Percentiles rank a stretch among this genome's conserved stretches.
phyloP scores from a whole-genome alignment of 2,797 vertebrate genomes.

The Masticophis lateralis region DNA sequence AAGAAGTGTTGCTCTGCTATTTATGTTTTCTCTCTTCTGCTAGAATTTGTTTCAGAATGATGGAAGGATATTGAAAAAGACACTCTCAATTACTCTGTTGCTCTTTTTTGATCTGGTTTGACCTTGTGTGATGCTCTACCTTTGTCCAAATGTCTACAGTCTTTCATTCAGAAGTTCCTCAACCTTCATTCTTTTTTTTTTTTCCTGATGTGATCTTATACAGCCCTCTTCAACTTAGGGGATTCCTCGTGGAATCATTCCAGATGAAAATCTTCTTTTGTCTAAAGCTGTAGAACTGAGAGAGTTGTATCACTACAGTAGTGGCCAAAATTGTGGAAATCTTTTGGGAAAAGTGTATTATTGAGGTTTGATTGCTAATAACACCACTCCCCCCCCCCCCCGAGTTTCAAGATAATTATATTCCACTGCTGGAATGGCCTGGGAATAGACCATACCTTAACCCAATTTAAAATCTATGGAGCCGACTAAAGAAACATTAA shows the following conservation, averaged over 20 bases:
- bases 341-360: too few species aligned
- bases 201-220: not conserved
- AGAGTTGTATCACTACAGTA: not conserved
- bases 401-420: too few species aligned
- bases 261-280: not conserved
- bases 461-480: too few species aligned
- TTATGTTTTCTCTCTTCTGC: not conserved
- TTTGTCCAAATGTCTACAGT: not conserved
- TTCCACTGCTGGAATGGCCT: too few species aligned
- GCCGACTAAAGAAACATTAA: too few species aligned
- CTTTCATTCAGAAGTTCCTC: not conserved
- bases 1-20: not conserved
- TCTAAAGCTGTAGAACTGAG: not conserved
- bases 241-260: not conserved
- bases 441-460: too few species aligned
- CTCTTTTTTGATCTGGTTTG: not conserved
- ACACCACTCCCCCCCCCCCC: too few species aligned
- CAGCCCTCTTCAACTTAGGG: not conserved
- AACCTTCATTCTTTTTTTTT: not conserved
- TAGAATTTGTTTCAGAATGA: not conserved
- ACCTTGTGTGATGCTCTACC: not conserved
- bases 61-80: not conserved
- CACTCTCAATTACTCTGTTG: not conserved
- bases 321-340: too few species aligned
- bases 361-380: too few species aligned